These are phyloP conservation scores for Choloepus hoffmanni DNA, from an alignment of 2,113 vertebrate species.

Conservation along the genomic window DNA sequence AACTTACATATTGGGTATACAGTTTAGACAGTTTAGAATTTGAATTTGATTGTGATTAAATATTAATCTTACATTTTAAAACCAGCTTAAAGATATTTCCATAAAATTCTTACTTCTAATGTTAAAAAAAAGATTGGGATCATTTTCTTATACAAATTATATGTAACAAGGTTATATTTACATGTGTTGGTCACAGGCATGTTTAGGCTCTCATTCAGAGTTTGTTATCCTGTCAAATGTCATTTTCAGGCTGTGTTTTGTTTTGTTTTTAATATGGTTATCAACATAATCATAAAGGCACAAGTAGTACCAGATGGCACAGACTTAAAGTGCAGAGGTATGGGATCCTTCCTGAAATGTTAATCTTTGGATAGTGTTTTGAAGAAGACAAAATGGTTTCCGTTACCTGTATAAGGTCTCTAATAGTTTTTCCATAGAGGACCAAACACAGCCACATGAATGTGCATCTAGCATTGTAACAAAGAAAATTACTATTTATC, in stretches of 20 bases:
- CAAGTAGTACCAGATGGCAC: background rate
- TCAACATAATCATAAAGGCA: background rate
- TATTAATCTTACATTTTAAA: background rate
- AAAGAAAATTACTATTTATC: background rate
- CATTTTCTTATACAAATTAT: background rate
- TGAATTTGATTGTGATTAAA: constrained; percentile 50
- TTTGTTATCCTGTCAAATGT: background rate
- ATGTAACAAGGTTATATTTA: background rate
- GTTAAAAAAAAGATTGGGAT: background rate
- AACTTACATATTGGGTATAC: background rate
- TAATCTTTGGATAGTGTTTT: background rate
- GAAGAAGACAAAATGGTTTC: background rate
- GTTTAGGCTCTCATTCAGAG: background rate
- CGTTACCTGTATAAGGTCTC: background rate
- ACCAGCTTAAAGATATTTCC: background rate
- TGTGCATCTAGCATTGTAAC: background rate
- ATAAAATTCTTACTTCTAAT: background rate
- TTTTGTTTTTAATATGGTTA: background rate
- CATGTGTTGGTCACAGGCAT: background rate
- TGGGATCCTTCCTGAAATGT: background rate
- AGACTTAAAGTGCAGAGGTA: background rate
- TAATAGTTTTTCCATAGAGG: background rate
- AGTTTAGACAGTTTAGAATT: constrained; percentile 1
- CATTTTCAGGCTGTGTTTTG: background rate
- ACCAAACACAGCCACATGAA: background rate